A percentile compares a stretch with the other conserved stretches of the same genome.
phyloP scores from a whole-genome alignment of 2,113 vertebrate species.

The Psammodynastes pulverulentus region DNA sequence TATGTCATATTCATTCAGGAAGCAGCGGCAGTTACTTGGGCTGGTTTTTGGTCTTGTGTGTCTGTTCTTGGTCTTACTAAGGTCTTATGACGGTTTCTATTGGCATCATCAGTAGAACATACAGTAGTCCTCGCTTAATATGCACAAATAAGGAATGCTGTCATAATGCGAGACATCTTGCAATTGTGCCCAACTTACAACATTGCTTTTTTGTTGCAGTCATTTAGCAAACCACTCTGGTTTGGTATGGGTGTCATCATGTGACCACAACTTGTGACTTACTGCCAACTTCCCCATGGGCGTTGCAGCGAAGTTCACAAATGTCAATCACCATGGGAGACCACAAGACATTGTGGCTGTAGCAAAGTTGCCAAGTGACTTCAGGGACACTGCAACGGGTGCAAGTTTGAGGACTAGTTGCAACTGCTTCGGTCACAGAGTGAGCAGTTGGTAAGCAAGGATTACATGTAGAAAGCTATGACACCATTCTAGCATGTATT shows the following conservation, averaged over 20 bases:
- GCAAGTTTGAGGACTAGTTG: neutral
- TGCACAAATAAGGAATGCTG: neutral
- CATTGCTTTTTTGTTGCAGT: neutral
- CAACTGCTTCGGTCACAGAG: neutral
- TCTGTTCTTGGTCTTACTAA: no score
- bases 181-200: neutral
- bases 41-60: neutral
- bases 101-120: neutral
- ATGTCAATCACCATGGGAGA: no score
- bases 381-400: neutral
- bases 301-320: neutral
- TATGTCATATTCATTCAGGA: neutral
- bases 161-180: neutral
- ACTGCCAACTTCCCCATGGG: neutral
- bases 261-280: neutral
- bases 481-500: neutral
- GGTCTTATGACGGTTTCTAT: neutral
- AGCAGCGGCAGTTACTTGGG: neutral
- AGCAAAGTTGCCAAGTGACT: neutral
- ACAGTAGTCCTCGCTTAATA: neutral
- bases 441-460: neutral
- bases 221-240: neutral
- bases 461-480: neutral
- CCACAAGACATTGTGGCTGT: neutral
- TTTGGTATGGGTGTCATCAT: neutral